Percentiles rank a stretch among this genome's conserved stretches.
Evolutionary conservation across 1,140 invertebrate species (phyloP).

Genomic region (Drosophila sp.): DNA sequence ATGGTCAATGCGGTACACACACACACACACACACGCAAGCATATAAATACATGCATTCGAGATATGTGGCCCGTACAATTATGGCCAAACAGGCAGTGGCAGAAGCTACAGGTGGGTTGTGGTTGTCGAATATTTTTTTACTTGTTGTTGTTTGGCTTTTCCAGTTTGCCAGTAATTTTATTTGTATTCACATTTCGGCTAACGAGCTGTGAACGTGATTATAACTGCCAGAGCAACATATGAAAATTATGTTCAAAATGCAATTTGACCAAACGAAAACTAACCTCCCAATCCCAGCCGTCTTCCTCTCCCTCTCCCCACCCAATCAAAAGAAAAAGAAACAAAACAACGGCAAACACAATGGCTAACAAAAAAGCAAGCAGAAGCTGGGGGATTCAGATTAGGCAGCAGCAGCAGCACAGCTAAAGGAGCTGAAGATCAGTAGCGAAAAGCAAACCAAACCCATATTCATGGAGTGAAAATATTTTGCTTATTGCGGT

Average conservation of each 20-base stretch:
- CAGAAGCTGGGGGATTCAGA: slow-evolving; percentile 57
- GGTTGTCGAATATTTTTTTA: slow-evolving; percentile 36
- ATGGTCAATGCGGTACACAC: slow-evolving; percentile 66
- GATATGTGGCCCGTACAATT: slow-evolving; percentile 74
- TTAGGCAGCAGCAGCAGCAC: slow-evolving; percentile 48
- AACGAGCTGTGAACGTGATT: slow-evolving; percentile 80
- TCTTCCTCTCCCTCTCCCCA: neutral
- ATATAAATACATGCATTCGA: slow-evolving; percentile 38
- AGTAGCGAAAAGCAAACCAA: slow-evolving; percentile 12
- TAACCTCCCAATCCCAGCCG: neutral
- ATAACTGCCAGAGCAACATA: slow-evolving; percentile 77
- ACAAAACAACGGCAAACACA: slow-evolving; percentile 52
- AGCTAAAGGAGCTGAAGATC: neutral
- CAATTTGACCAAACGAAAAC: slow-evolving; percentile 58
- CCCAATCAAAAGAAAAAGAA: slow-evolving; percentile 1
- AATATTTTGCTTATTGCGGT: slow-evolving; percentile 69
- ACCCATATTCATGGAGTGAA: slow-evolving; percentile 55
- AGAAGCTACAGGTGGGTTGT: slow-evolving; percentile 63
- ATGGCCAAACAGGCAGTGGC: slow-evolving; percentile 64
- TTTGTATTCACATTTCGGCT: slow-evolving; percentile 62
- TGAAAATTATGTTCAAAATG: slow-evolving; percentile 79
- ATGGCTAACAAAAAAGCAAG: slow-evolving; percentile 53
- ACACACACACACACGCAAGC: neutral
- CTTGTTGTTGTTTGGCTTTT: slow-evolving; percentile 15
- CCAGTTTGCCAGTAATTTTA: slow-evolving; percentile 46